A percentile compares a stretch with the other conserved stretches of the same genome.
phyloP scores from a whole-genome alignment of 1,140 invertebrate genomes.

The Zophobas morio region DNA sequence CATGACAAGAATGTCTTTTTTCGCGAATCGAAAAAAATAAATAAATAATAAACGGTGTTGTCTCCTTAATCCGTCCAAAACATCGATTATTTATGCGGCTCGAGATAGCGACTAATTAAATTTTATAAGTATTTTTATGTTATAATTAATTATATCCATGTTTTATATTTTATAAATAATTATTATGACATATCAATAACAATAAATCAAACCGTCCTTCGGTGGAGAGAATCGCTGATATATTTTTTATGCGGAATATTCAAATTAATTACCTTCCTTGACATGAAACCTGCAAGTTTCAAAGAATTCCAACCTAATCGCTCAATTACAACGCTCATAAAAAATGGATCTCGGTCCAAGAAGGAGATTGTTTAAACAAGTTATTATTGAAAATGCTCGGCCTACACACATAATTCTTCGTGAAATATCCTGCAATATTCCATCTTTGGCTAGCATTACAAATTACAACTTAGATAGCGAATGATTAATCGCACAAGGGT shows the following conservation, averaged over 20 bases:
- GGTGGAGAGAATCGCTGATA: background rate
- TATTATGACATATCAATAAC: constrained; percentile 11
- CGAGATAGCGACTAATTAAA: constrained; percentile 1
- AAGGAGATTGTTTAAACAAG: constrained; percentile 21
- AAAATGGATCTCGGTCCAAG: background rate
- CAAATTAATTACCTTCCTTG: constrained; percentile 11
- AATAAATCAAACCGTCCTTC: background rate
- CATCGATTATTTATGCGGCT: background rate
- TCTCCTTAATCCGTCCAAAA: background rate
- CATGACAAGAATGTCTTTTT: too few relatives aligned
- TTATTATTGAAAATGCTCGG: constrained; percentile 34
- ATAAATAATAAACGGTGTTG: background rate
- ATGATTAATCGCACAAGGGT: constrained; percentile 21
- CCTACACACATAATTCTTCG: constrained; percentile 30
- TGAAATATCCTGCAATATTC: constrained; percentile 39
- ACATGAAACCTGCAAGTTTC: background rate
- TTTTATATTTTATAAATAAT: background rate
- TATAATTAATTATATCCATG: constrained; percentile 6
- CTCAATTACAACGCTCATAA: background rate
- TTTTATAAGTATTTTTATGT: constrained; percentile 13
- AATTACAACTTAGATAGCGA: constrained; percentile 33
- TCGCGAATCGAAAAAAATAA: too few relatives aligned
- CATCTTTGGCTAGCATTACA: constrained; percentile 32
- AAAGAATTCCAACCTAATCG: background rate
- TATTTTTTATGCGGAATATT: background rate